A percentile compares a stretch with the other conserved stretches of the same genome.
Evolutionary conservation across 1,140 invertebrate species (phyloP).

Genomic region (Macrotrachela quadricornifera): DNA sequence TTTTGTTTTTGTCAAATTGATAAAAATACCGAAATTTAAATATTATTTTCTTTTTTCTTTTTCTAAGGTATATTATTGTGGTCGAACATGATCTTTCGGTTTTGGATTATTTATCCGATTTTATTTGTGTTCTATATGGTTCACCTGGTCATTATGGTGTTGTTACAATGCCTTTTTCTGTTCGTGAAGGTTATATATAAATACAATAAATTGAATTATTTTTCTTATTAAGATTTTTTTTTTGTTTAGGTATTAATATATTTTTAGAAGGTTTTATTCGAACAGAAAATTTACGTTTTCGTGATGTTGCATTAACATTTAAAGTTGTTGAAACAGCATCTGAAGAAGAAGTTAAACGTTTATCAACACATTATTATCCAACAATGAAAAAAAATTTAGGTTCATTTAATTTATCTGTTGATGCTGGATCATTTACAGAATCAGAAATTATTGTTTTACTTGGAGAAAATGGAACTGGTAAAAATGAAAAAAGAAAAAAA

Average conservation of each 20-base stretch:
- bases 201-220: slow-evolving; percentile 1
- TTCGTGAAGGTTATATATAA: slow-evolving; percentile 50
- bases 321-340: slow-evolving; percentile 92
- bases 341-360: slow-evolving; percentile 85
- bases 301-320: slow-evolving; percentile 82
- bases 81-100: slow-evolving; percentile 98
- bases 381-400: slow-evolving; percentile 47
- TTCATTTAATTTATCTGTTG: slow-evolving; percentile 56
- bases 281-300: slow-evolving; percentile 93
- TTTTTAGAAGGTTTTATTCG: slow-evolving; percentile 98
- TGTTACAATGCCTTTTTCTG: slow-evolving; percentile 97
- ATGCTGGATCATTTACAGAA: slow-evolving; percentile 84
- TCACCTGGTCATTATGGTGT: slow-evolving; percentile 95
- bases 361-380: slow-evolving; percentile 88
- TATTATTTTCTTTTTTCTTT: slow-evolving; percentile 8
- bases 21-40: too few species aligned
- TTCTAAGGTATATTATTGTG: slow-evolving; percentile 73
- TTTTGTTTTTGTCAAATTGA: too few species aligned
- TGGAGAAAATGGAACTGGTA: slow-evolving; percentile 97
- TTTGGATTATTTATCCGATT: slow-evolving; percentile 93
- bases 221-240: slow-evolving; percentile 24
- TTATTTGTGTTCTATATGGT: slow-evolving; percentile 94
- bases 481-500: slow-evolving; percentile 22
- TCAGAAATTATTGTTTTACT: slow-evolving; percentile 95
- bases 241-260: slow-evolving; percentile 60